Base-by-base conservation (phyloP, 1,140 invertebrate species). In the Listronotus oregonensis region DNA sequence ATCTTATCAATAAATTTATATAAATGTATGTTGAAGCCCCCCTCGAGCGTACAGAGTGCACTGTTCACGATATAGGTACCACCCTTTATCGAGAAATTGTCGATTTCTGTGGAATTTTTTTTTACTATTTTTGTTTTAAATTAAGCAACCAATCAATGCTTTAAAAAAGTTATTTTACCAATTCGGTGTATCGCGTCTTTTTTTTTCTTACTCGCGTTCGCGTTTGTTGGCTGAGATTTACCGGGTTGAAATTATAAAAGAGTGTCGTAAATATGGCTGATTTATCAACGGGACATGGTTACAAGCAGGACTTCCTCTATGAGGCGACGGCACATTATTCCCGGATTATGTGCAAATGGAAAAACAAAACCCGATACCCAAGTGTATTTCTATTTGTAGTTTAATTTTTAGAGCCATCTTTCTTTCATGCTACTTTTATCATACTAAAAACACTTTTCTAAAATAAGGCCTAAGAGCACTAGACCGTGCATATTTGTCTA, bases 261-360 rank as follows among this genome's bases (percentile, higher is more conserved):
- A 49, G 14, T 49, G 21, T 57, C 2, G 42, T n/a, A 17, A 60
- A 60, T 42, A 61, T 63, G 49, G 58, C 64, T 17, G 61, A 64
- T 50, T 47, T 71, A 43, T 42, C 46, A 54, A 59, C 67, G 11
- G 68, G 66, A 40, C 64, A 59, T 49, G 71, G 67, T 54, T 75
- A 73, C 52, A 71, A 75, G 15, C 68, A 72, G 54, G 72, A 70
- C 39, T 61, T 14, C 71, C 17, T 44, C 66, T 89, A 89, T 70
- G 87, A 89, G 71, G 81, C 83, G 68, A 83, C 83, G 87, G 87
- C 82, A 87, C 66, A 81, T 87, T 46, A 85, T 87, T 60, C 87
- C 86, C 87, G 68, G 87, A 89, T 78, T 89, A 90, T 75, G 79
- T 83, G 34, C 82, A 84, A 17, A 83, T 82, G 67, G 86, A 86